phyloP scores from a whole-genome alignment of 2,113 vertebrate species.

The Tetrax tetrax region DNA sequence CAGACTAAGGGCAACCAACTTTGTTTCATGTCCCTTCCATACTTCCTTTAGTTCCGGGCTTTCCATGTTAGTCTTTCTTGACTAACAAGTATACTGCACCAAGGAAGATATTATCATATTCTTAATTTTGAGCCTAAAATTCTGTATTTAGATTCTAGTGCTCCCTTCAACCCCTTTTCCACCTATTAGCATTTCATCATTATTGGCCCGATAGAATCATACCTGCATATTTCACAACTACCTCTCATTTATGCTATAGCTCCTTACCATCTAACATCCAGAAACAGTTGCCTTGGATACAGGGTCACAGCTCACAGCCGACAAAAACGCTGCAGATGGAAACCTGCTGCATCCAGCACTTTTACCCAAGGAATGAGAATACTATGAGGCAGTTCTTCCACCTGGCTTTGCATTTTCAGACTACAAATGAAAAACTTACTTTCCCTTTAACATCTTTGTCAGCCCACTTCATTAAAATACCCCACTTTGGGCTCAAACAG shows the following conservation, averaged over 20 bases:
- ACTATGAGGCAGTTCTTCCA: neutral
- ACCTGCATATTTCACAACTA: neutral
- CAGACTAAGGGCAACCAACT: neutral
- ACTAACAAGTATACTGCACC: neutral
- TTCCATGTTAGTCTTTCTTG: neutral
- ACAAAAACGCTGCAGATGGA: neutral
- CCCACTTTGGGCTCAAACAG: neutral
- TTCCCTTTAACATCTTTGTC: neutral
- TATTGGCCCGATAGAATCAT: neutral
- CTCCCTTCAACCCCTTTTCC: neutral
- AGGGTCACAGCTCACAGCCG: neutral
- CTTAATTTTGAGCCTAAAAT: neutral
- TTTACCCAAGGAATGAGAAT: neutral
- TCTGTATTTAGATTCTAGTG: neutral
- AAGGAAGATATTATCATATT: neutral
- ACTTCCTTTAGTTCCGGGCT: neutral
- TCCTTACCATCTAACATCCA: neutral
- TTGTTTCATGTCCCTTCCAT: neutral
- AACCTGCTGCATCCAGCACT: neutral
- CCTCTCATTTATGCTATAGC: neutral
- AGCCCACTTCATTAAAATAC: neutral
- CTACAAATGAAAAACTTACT: neutral
- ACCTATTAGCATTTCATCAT: neutral
- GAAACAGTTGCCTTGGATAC: conserved; percentile 61
- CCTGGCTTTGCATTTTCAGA: neutral